Conservation (phyloP, 2,888 invertebrate genomes). For the Papilio demoleus region DNA sequence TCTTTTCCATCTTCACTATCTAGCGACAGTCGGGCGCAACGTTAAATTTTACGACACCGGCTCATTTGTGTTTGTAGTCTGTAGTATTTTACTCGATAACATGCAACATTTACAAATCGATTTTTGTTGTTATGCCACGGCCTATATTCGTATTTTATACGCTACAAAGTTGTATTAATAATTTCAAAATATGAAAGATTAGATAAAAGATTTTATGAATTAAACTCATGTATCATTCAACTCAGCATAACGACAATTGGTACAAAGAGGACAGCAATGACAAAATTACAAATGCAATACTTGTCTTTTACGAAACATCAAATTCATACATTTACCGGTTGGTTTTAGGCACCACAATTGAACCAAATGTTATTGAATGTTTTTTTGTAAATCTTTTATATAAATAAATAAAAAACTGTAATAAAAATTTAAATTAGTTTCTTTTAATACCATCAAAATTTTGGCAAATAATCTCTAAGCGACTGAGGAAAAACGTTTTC, state of each 20-base stretch:
- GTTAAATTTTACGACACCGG: slow-evolving; percentile 77
- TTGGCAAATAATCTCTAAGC: neutral
- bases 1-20: slow-evolving; percentile 77
- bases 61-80: slow-evolving; percentile 72
- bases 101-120: slow-evolving; percentile 45
- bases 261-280: neutral
- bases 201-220: too few relatives aligned
- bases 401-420: too few relatives aligned
- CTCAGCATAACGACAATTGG: too few relatives aligned
- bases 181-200: too few relatives aligned
- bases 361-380: too few relatives aligned
- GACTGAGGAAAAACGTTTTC: neutral
- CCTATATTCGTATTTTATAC: neutral
- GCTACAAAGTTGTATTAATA: neutral
- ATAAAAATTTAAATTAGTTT: too few relatives aligned
- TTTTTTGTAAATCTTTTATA: too few relatives aligned
- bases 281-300: neutral
- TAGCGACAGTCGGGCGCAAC: slow-evolving; percentile 63
- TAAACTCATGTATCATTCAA: too few relatives aligned
- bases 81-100: slow-evolving; percentile 63
- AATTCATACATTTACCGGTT: too few relatives aligned
- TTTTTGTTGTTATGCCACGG: slow-evolving; percentile 30
- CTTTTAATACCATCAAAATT: neutral
- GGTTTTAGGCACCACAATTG: too few relatives aligned
- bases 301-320: too few relatives aligned